These are phyloP conservation scores for Chesias legatella DNA, from an alignment of 2,888 invertebrate genomes.

Conservation along the genomic window DNA sequence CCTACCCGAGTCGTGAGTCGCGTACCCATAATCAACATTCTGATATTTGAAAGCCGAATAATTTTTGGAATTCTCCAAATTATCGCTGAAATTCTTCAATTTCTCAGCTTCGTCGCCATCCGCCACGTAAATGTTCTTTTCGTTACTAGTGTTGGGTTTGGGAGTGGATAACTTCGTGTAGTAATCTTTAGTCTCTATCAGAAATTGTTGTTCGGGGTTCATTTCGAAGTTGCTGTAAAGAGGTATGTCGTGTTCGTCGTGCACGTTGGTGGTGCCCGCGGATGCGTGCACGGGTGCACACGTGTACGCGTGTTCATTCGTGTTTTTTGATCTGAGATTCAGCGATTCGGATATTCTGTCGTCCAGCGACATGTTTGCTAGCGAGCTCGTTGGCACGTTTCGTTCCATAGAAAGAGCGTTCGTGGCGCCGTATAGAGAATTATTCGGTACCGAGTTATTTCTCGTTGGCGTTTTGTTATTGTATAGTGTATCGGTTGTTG, in stretches of 20 bases:
- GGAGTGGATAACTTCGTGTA: slow-evolving; percentile 67
- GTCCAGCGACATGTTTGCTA: slow-evolving; percentile 51
- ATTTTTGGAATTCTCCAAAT: slow-evolving; percentile 66
- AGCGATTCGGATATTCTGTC: slow-evolving; percentile 73
- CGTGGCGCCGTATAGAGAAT: slow-evolving; percentile 40
- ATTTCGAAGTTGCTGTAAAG: slow-evolving; percentile 60
- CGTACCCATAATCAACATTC: slow-evolving; percentile 53
- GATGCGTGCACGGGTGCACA: slow-evolving; percentile 45
- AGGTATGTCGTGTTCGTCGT: slow-evolving; percentile 54
- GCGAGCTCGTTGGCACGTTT: slow-evolving; percentile 36
- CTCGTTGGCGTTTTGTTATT: slow-evolving; percentile 47
- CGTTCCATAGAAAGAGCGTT: slow-evolving; percentile 47
- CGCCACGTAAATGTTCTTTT: slow-evolving; percentile 70
- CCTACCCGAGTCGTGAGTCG: slow-evolving; percentile 36
- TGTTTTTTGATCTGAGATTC: slow-evolving; percentile 69
- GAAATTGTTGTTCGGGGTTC: slow-evolving; percentile 59
- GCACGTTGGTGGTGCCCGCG: slow-evolving; percentile 27
- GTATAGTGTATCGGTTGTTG: slow-evolving; percentile 38
- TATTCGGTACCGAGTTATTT: slow-evolving; percentile 37
- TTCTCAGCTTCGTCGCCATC: slow-evolving; percentile 62
- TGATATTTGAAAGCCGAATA: slow-evolving; percentile 68
- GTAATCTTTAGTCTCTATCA: slow-evolving; percentile 68
- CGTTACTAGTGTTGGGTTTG: slow-evolving; percentile 44
- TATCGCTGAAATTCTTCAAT: slow-evolving; percentile 62
- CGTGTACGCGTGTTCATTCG: slow-evolving; percentile 58